Evolutionary conservation across 2,888 invertebrate genomes (phyloP), one percentile per base, ranked within the genome.

Genomic region (Brachypterus glaber): DNA sequence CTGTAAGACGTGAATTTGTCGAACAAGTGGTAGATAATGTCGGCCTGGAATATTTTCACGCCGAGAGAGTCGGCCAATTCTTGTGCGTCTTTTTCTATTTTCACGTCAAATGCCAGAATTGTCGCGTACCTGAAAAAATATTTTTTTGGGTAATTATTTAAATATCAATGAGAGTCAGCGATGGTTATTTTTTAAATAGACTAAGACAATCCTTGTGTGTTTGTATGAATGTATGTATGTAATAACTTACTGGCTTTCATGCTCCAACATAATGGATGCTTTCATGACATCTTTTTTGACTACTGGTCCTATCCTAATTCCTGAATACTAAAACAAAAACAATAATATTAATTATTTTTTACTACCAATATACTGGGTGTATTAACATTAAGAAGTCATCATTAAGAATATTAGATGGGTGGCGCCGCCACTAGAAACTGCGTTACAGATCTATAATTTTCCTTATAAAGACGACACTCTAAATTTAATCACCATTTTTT

Each of bases 241-340:
- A 36, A 43, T 35, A 59, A 79, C 81, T 79, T 66, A 92, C 79
- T 91, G 89, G 41, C 86, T 80, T 60, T 97, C 96, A 67, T 96
- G 95, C 63, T 98, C 97, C 71, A 98, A 70, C 98, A 99, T 99
- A 49, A 89, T 91, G n/a, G 97, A 96, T 13, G 97, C 96, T 63
- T 92, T 96, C 91, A 97, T 97, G 29, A 99, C 95, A 69, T 99
- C 98, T 62, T 90, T 89, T 68, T 93, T 97, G 54, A 97, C 98
- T 37, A 99, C 96, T 17, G 98, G 98, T 9, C 98, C 98, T 69
- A 99, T 98, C 57, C 96, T 86, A 62, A 99, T 96, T 39, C 93
- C 93, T 30, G 92, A 86, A 67, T 95, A 96, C 91, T 93, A 76
- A 26, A 79, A 77, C 49, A 55, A 57, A 49, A 39, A 46, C 27